Percentiles rank a stretch among this genome's conserved stretches.
These are phyloP conservation scores for Noctilio leporinus DNA, from an alignment of 2,113 vertebrate species.

Conservation along the genomic window DNA sequence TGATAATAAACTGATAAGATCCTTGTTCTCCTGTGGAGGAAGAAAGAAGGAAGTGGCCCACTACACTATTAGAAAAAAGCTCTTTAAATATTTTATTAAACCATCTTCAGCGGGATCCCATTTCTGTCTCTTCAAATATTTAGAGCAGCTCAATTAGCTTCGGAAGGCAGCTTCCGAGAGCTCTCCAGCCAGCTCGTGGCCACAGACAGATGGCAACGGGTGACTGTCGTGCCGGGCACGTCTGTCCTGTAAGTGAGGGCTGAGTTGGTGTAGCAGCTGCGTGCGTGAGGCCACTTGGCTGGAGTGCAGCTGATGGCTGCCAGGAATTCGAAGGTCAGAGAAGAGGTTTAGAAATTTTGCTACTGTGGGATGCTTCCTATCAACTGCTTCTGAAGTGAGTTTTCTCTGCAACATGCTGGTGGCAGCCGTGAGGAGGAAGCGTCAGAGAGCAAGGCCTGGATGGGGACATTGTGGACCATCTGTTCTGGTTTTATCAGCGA, in stretches of 20 bases:
- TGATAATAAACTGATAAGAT: conserved; percentile 20
- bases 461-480: background rate
- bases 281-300: background rate
- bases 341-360: background rate
- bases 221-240: background rate
- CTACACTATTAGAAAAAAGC: conserved; percentile 27
- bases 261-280: background rate
- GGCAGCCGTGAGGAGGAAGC: background rate
- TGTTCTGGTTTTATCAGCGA: background rate
- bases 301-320: background rate
- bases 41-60: conserved; percentile 40
- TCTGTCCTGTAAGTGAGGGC: background rate
- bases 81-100: conserved; percentile 71
- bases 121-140: conserved; percentile 59
- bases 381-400: background rate
- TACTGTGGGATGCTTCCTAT: background rate
- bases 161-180: background rate
- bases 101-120: conserved; percentile 24
- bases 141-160: conserved; percentile 30
- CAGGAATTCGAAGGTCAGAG: background rate
- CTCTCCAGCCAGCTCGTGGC: background rate
- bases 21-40: conserved; percentile 15
- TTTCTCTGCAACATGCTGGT: background rate
- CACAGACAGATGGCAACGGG: background rate
- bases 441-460: background rate